phyloP scores from a whole-genome alignment of 1,140 invertebrate species.

The Drosophila funebris region DNA sequence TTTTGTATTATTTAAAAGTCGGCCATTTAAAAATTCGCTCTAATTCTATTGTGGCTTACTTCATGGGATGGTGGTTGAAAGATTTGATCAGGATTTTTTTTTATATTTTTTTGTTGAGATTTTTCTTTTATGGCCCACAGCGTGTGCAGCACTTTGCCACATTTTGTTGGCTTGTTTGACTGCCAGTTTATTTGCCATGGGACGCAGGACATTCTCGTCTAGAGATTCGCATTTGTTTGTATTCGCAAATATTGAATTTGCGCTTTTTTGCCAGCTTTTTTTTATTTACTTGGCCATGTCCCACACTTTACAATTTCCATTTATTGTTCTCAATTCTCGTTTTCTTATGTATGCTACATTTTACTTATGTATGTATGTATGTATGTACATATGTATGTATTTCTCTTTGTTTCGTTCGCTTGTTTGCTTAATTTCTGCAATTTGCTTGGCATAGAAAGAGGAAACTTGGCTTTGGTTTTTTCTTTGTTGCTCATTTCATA shows the following conservation, averaged over 20 bases:
- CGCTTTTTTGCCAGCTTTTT: constrained; percentile 53
- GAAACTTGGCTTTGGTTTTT: constrained; percentile 9
- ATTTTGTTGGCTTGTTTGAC: constrained; percentile 27
- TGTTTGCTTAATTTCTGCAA: constrained; percentile 70
- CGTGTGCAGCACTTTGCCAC: constrained; percentile 41
- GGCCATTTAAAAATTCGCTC: constrained; percentile 35
- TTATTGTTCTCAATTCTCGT: neutral
- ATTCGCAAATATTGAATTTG: constrained; percentile 75
- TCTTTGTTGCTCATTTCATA: constrained; percentile 71
- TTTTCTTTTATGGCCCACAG: constrained; percentile 23
- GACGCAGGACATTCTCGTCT: constrained; percentile 40
- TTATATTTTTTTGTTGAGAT: neutral
- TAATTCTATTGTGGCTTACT: constrained; percentile 30
- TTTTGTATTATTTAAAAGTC: constrained; percentile 37
- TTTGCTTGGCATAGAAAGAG: neutral
- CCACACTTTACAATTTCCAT: constrained; percentile 66
- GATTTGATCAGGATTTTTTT: neutral
- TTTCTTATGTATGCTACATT: constrained; percentile 14
- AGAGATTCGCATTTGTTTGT: constrained; percentile 60
- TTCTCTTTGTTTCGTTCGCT: constrained; percentile 57
- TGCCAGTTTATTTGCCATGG: constrained; percentile 48
- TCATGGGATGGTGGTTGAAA: constrained; percentile 13
- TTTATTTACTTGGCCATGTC: constrained; percentile 27
- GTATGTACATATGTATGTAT: constrained; percentile 21
- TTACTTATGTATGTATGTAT: neutral